A percentile compares a stretch with the other conserved stretches of the same genome.
These are phyloP conservation scores for Nannoperca australis DNA, from an alignment of 2,797 vertebrate species.

Conservation along the genomic window DNA sequence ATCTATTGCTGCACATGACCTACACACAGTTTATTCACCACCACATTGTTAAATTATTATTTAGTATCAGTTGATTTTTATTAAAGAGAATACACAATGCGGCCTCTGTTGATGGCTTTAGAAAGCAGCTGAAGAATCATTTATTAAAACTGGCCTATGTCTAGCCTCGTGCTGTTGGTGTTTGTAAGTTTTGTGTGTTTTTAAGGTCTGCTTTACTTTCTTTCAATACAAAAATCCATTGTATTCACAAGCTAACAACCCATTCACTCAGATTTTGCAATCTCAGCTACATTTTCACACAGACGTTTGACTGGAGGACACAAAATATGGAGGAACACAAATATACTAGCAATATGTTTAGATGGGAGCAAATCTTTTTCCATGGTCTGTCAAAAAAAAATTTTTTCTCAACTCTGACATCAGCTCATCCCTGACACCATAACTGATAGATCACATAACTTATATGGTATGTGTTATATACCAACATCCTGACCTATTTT, in stretches of 20 bases:
- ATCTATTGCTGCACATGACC: neutral
- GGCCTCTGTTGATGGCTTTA: no score
- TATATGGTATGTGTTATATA: neutral
- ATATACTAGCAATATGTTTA: neutral
- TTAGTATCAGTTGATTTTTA: neutral
- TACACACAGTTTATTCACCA: neutral
- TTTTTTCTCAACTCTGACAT: neutral
- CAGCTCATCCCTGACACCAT: neutral
- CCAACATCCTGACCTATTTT: conserved; percentile 3
- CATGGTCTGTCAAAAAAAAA: neutral
- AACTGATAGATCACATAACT: neutral
- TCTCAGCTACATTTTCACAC: neutral
- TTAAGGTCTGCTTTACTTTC: no score
- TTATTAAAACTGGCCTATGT: no score
- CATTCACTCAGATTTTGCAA: neutral
- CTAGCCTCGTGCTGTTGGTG: no score
- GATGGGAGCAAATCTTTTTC: neutral
- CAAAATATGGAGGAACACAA: neutral
- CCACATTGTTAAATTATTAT: neutral
- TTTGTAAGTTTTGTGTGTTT: no score
- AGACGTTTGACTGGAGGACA: neutral
- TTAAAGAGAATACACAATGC: neutral
- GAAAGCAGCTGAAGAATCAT: no score
- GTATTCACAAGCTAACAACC: no score
- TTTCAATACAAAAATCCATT: no score